These are phyloP conservation scores for Cybosia mesomella DNA, from an alignment of 2,888 invertebrate genomes.

Conservation along the genomic window DNA sequence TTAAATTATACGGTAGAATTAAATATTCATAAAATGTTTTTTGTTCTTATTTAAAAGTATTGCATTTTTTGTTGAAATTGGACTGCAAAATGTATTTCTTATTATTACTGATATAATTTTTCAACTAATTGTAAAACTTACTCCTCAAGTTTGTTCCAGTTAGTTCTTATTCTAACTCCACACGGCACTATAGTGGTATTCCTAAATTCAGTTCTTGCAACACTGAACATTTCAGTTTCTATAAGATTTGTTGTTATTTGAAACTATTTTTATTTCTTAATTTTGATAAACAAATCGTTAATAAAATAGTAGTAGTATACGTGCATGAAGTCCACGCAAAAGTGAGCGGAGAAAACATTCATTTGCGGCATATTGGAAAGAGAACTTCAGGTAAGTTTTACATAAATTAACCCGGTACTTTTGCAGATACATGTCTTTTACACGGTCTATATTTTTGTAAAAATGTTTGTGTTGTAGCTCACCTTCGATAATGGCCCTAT, in stretches of 20 bases:
- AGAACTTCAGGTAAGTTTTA: conserved; percentile 29
- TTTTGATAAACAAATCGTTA: conserved; percentile 11
- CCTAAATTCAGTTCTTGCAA: conserved; percentile 29
- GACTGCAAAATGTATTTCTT: not conserved
- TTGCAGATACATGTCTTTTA: conserved; percentile 37
- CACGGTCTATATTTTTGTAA: conserved; percentile 35
- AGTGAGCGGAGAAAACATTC: conserved; percentile 7
- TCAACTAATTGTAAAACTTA: too few species aligned
- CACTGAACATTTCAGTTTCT: conserved; percentile 30
- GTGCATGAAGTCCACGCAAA: conserved; percentile 14
- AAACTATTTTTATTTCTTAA: conserved; percentile 32
- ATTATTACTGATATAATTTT: not conserved
- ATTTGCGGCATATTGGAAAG: not conserved
- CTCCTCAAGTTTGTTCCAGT: too few species aligned
- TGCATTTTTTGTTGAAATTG: not conserved
- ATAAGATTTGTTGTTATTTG: conserved; percentile 46
- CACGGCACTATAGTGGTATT: not conserved
- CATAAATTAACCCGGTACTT: conserved; percentile 28
- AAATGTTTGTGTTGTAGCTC: conserved; percentile 23
- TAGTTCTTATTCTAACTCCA: too few species aligned
- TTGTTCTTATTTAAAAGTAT: not conserved
- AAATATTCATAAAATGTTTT: not conserved
- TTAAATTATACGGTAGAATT: not conserved
- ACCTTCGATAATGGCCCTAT: conserved; percentile 15
- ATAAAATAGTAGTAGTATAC: not conserved